These are phyloP conservation scores for Melanotaenia pygmaea DNA, from an alignment of 2,797 vertebrate genomes.

Conservation along the genomic window DNA sequence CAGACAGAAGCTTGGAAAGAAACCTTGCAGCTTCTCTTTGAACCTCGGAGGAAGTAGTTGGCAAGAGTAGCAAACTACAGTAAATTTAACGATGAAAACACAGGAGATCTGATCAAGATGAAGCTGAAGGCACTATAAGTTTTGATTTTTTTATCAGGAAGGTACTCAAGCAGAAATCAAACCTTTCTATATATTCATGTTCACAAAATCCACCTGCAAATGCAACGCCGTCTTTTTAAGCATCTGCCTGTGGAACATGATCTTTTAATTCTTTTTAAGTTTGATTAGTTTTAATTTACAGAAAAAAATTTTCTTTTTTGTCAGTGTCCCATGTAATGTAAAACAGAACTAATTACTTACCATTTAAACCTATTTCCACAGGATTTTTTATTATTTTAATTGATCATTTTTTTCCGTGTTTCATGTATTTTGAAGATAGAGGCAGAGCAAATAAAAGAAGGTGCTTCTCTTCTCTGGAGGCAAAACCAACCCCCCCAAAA, in stretches of 20 bases:
- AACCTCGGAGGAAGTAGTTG: slow-evolving; percentile 23
- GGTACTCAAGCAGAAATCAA: background rate
- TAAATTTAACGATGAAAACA: slow-evolving; percentile 20
- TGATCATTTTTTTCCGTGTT: too few species aligned
- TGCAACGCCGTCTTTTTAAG: background rate
- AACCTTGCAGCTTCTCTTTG: slow-evolving; percentile 2
- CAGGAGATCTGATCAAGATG: background rate
- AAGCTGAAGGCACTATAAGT: background rate
- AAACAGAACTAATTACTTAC: background rate
- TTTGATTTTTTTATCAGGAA: background rate
- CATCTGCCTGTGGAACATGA: too few species aligned
- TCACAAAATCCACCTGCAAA: background rate
- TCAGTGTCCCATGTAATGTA: background rate
- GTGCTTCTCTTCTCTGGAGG: too few species aligned
- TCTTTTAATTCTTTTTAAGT: too few species aligned
- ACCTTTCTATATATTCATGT: background rate
- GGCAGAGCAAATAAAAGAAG: too few species aligned
- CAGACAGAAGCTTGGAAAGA: slow-evolving; percentile 40
- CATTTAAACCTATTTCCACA: background rate
- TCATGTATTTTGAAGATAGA: too few species aligned
- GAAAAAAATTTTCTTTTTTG: background rate
- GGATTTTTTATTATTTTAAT: too few species aligned
- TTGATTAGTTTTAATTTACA: too few species aligned
- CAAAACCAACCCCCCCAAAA: too few species aligned
- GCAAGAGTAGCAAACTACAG: background rate